Evolutionary conservation across 2,113 vertebrate species (phyloP), one percentile per base, ranked within the genome.

Genomic region (Miniopterus natalensis): DNA sequence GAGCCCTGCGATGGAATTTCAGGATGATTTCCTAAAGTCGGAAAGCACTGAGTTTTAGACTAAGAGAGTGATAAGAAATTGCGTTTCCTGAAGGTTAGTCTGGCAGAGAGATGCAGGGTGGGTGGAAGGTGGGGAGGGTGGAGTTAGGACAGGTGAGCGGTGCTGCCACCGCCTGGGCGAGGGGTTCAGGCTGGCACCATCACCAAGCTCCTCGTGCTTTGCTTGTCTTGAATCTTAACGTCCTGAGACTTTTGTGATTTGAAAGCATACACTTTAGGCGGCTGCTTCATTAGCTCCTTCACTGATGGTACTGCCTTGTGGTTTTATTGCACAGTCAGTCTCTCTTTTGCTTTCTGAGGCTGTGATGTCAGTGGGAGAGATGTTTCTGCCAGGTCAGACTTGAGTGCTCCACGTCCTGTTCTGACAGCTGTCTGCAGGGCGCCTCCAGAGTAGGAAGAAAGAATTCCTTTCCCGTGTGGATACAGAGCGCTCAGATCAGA

Each of bases 401-500:
- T 36, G 36, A 36, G 36, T 36, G 36, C 36, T 36, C 36, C 36
- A 36, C 36, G 36, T 36, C 36, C 36, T 36, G 36, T 36, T 36
- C 36, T 36, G 36, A 2, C 36, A 36, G 36, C 36, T 36, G 36
- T 36, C 36, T 36, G 36, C 36, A 36, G 36, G 36, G 36, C 36
- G 36, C 36, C 36, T 36, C 36, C 36, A 36, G 36, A 36, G 36
- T 36, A 36, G 36, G 36, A 36, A 36, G 36, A 36, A 36, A 36
- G 36, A 36, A 36, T 36, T 36, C 47, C 49, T 96, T 84, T 66
- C 78, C 51, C 79, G 10, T 93, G 61, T 92, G 84, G 91, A 88
- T 83, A 63, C 20, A n/a, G 77, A 88, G 53, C 83, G 55, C 45
- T 81, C 57, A 49, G 49, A 89, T 36, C 36, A 36, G 36, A 93